Evolutionary conservation across 2,113 vertebrate genomes (phyloP).

Genomic region (Tragelaphus imberbis): DNA sequence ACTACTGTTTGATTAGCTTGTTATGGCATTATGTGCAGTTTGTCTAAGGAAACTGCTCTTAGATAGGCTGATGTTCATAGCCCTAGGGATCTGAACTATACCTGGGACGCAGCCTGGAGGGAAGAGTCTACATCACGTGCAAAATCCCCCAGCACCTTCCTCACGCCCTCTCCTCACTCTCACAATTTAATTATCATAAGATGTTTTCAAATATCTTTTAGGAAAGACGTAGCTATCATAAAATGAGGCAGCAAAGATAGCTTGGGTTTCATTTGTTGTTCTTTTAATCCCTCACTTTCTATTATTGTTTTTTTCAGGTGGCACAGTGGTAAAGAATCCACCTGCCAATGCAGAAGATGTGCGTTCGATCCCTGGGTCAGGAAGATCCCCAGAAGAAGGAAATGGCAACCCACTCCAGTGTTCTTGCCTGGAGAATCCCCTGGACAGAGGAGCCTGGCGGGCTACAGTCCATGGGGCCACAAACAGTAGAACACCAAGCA

Average conservation of each 20-base stretch:
- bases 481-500: not conserved
- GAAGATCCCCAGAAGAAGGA: not conserved
- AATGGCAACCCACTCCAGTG: not conserved
- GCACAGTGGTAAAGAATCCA: not conserved
- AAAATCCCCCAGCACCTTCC: not conserved
- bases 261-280: not conserved
- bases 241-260: not conserved
- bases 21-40: not conserved
- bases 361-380: not conserved
- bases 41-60: not conserved
- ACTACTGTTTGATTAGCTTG: not conserved
- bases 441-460: not conserved
- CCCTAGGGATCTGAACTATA: not conserved
- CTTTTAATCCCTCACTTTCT: not conserved
- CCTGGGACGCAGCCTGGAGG: not conserved
- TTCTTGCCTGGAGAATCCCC: not conserved
- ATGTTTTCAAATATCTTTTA: not conserved
- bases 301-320: not conserved
- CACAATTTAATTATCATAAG: not conserved
- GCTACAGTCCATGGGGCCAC: not conserved
- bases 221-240: not conserved
- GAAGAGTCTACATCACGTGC: accelerated
- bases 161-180: not conserved
- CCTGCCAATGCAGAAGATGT: not conserved
- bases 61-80: not conserved